Conservation (phyloP, 2,797 vertebrate species). For the Balearica regulorum region DNA sequence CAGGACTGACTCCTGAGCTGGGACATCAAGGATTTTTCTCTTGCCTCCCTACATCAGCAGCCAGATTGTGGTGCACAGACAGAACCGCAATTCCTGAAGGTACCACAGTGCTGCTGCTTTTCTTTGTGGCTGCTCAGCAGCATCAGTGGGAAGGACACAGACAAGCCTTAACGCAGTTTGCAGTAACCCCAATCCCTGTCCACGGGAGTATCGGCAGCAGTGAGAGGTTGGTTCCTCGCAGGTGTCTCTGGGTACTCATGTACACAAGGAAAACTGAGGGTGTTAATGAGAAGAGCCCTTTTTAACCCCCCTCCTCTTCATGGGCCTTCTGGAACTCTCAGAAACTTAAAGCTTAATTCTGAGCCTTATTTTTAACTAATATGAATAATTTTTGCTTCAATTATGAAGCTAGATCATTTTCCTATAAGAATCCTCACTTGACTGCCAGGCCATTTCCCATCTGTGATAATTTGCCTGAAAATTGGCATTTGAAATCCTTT, state of each 20-base stretch:
- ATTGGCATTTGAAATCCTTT: constrained; percentile 6
- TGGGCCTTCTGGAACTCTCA: neutral
- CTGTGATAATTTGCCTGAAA: constrained; percentile 31
- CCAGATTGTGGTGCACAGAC: neutral
- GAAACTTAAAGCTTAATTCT: neutral
- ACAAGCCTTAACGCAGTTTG: neutral
- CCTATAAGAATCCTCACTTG: neutral
- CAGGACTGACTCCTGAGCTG: neutral
- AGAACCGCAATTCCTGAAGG: neutral
- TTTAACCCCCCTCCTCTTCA: neutral
- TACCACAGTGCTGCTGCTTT: neutral
- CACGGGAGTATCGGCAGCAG: accelerated
- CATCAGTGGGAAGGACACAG: neutral
- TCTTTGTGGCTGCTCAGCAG: neutral
- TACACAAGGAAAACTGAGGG: neutral
- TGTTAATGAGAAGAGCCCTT: neutral
- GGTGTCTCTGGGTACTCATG: neutral
- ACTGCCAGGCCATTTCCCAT: constrained; percentile 32
- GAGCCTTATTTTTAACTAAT: neutral
- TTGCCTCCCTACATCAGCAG: neutral
- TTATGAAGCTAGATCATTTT: neutral
- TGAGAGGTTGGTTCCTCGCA: neutral
- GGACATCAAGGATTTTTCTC: neutral
- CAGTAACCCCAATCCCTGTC: neutral
- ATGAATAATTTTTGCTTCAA: neutral